Conservation (phyloP, 2,113 vertebrate species). For the Poicephalus gulielmi region DNA sequence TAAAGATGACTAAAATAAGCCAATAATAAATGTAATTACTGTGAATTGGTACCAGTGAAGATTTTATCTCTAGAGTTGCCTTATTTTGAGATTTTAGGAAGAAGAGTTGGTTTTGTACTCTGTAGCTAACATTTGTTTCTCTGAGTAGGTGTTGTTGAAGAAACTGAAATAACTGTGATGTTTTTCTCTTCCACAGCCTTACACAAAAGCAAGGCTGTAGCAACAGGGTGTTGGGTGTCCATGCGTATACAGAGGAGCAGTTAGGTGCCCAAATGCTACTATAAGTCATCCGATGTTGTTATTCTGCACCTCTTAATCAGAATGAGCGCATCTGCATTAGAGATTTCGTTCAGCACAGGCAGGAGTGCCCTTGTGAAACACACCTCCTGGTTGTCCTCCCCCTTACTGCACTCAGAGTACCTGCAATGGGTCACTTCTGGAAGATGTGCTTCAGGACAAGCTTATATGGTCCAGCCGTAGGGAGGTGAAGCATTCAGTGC, state of each 20-base stretch:
- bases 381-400: neutral
- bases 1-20: neutral
- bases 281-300: rapidly evolving
- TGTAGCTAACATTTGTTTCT: neutral
- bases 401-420: neutral
- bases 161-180: neutral
- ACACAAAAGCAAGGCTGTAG: neutral
- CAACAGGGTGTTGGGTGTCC: neutral
- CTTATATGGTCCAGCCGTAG: rapidly evolving
- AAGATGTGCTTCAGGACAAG: neutral
- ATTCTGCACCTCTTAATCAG: neutral
- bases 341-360: neutral
- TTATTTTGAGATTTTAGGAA: neutral
- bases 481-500: neutral
- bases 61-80: neutral
- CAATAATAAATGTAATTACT: neutral
- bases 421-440: no score
- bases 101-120: neutral
- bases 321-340: rapidly evolving
- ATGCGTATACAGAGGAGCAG: rapidly evolving
- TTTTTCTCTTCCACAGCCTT: neutral
- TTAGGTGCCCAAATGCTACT: neutral
- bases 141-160: neutral
- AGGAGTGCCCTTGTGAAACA: neutral
- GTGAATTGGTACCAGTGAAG: neutral